Base-by-base conservation (phyloP, 2,888 invertebrate genomes). In the Andrena haemorrhoa region DNA sequence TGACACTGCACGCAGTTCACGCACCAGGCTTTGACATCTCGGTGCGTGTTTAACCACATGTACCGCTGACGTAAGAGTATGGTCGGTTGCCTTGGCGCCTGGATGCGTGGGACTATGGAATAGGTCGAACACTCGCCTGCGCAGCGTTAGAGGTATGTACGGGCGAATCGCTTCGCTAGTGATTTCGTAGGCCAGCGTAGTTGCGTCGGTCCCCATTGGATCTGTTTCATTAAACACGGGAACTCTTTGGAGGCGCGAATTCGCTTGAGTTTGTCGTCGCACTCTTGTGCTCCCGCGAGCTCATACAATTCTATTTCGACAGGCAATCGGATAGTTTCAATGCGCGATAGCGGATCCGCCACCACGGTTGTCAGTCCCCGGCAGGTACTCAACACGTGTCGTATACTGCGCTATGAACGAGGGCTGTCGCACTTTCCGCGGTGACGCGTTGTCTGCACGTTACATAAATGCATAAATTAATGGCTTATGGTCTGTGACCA, bases 31-130 rank as follows among this genome's bases (percentile, higher is more conserved):
- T 60, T 12, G 1, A 78, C 49, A 5, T 73, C 66, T 1, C 20
- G 49, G 16, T 33, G 26, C 35, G 72, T 53, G 10, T 60, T 16
- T 0, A 66, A 68, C 65, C 61, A 72, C 0, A 72, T 29, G 26
- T 31, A 60, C 7, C 7, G 29, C 60, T 60, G 10, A 2, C 16
- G 20, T 0, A 35, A 20, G 5, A 56, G 16, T 12, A n/a, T 6
- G 1, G 1, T n/a, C 12, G 0, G 8, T 20, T 1, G 23, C 20
- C 20, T 26, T 35, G 1, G 41, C 41, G 2, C 63, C 26, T 0
- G 20, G 20, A 4, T 63, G 20, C 0, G 35, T 10, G 20, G 10
- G 1, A 6, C 16, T 3, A 10, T 26, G 35, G 0, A n/a, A 4
- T 5, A 12, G 3, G 20, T 63, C n/a, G 23, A 63, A 63, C 7